phyloP scores from a whole-genome alignment of 2,113 vertebrate species.

The Noturus placidus region DNA sequence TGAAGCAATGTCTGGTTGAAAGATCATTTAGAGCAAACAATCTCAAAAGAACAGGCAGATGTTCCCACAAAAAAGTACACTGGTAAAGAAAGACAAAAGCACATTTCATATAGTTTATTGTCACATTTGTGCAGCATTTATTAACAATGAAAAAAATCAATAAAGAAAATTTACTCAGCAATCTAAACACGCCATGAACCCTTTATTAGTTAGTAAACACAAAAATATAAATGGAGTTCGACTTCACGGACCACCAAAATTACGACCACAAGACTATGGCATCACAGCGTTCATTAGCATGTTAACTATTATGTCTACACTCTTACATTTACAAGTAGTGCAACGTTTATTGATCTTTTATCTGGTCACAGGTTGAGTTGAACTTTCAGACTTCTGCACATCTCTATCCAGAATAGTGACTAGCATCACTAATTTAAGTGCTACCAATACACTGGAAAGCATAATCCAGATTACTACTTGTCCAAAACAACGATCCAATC shows the following conservation, averaged over 20 bases:
- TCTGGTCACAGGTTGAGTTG: not conserved
- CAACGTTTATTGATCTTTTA: not conserved
- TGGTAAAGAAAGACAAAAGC: slow-evolving; percentile 99
- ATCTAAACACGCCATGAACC: slow-evolving; percentile 65
- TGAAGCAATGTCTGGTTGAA: slow-evolving; percentile 8
- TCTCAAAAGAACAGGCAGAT: slow-evolving; percentile 51
- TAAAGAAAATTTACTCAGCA: slow-evolving; percentile 69
- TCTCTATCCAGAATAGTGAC: not conserved
- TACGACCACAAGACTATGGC: not conserved
- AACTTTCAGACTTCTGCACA: not conserved
- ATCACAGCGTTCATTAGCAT: slow-evolving; percentile 6
- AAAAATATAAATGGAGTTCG: slow-evolving; percentile 29
- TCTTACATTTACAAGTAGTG: not conserved
- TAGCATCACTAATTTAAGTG: not conserved
- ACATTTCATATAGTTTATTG: slow-evolving; percentile 99
- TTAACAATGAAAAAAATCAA: slow-evolving; percentile 83
- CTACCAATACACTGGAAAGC: not conserved
- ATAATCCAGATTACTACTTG: slow-evolving; percentile 3
- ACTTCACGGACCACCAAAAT: slow-evolving; percentile 9
- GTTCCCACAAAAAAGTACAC: slow-evolving; percentile 79
- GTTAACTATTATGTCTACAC: not conserved
- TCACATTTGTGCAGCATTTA: slow-evolving; percentile 93
- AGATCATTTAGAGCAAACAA: not conserved
- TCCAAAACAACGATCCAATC: not conserved
- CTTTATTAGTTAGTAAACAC: slow-evolving; percentile 52